Base-by-base conservation (phyloP, 1,140 invertebrate species). In the Trichonephila inaurata region DNA sequence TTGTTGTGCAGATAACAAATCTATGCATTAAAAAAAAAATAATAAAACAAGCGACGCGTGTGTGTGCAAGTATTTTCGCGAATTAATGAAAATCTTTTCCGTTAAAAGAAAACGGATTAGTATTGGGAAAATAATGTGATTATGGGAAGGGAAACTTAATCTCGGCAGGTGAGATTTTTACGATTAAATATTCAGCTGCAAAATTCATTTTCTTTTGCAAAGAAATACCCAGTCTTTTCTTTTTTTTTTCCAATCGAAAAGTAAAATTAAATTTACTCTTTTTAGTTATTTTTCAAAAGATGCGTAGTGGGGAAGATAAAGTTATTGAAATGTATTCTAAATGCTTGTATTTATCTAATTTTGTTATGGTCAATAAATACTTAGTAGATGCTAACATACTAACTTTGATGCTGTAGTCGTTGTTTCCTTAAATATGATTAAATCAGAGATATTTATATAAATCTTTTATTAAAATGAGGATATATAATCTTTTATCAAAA, bases 41-140 rank as follows among this genome's bases (percentile, higher is more conserved):
- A 28, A 1, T 40, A 40, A 87, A 87, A 87, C 72, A 77, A 77
- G 28, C 28, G 16, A 64, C 62, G 62, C 4, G 33, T 40, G 62
- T 64, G 62, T 16, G 62, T 16, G 28, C 40, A 87, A 40, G 58
- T 87, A 61, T 62, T 87, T 51, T 61, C 24, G 28, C 28, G 85
- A 87, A 62, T 87, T 87, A 87, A 87, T 87, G 85, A 87, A 66
- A 87, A 61, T 87, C 85, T 87, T 86, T 77, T 77, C 61, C 10
- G 85, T 33, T 64, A 61, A 61, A 61, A 24, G 58, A 64, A 51
- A 77, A 77, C 72, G 72, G 72, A 77, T 77, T 77, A 77, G 28
- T 77, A 77, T 87, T 62, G 58, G 60, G 62, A 62, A 77, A 77
- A 18, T 87, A 87, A 87, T 87, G 60, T 62, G 85, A 62, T 61